Percentiles rank a stretch among this genome's conserved stretches.
Conservation (phyloP, 2,888 invertebrate species). For the Beris chalybata region DNA sequence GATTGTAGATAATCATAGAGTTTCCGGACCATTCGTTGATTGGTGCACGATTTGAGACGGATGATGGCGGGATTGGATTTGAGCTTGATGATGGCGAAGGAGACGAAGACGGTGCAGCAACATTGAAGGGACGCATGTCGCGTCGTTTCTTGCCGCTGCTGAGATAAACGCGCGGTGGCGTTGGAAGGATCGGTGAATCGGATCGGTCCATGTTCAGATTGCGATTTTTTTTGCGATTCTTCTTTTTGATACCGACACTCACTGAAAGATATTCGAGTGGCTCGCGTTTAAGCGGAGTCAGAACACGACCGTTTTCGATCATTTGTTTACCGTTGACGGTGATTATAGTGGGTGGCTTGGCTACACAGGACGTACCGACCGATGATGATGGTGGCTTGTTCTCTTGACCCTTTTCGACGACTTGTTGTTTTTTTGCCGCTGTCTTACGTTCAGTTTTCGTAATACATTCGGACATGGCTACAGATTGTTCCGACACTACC, state of each 20-base stretch:
- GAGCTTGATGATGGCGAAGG: conserved; percentile 29
- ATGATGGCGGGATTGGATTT: conserved; percentile 36
- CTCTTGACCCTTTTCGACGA: conserved; percentile 53
- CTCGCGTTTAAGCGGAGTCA: conserved; percentile 70
- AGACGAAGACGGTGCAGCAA: conserved; percentile 41
- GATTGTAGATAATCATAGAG: conserved; percentile 70
- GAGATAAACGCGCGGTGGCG: conserved; percentile 68
- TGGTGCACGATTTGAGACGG: conserved; percentile 34
- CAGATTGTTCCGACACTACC: conserved; percentile 71
- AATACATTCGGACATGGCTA: conserved; percentile 69
- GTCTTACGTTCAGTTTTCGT: conserved; percentile 62
- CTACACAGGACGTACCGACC: conserved; percentile 15
- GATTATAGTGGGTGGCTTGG: conserved; percentile 36
- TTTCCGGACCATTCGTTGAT: conserved; percentile 68
- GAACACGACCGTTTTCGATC: conserved; percentile 56
- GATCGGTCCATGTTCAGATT: conserved; percentile 63
- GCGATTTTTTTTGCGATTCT: conserved; percentile 68
- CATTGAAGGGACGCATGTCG: conserved; percentile 62
- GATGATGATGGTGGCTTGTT: conserved; percentile 47
- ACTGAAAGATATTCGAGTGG: conserved; percentile 75
- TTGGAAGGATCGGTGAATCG: conserved; percentile 69
- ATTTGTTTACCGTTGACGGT: conserved; percentile 44
- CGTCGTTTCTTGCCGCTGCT: conserved; percentile 61
- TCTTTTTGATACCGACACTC: conserved; percentile 68
- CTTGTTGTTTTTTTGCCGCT: conserved; percentile 51